phyloP scores from a whole-genome alignment of 2,888 invertebrate species.

The Bimastos eiseni region DNA sequence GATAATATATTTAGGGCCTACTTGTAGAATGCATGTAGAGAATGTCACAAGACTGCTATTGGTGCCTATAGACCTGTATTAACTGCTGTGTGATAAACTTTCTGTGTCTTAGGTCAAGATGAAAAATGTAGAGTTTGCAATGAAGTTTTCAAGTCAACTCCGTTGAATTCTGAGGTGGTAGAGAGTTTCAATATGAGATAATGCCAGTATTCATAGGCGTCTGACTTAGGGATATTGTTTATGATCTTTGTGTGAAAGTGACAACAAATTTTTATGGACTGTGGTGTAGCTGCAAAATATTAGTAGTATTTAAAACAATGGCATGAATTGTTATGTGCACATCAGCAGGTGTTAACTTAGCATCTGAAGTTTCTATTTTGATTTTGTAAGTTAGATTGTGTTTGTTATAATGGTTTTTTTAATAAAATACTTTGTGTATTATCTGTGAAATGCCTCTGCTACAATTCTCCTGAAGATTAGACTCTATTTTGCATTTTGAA shows the following conservation, averaged over 20 bases:
- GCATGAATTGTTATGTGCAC: no score
- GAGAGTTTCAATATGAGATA: neutral
- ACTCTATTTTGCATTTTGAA: neutral
- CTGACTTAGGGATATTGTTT: neutral
- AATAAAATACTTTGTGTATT: no score
- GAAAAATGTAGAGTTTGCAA: constrained; percentile 14
- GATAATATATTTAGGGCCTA: no score
- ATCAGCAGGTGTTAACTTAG: no score
- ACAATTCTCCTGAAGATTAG: neutral
- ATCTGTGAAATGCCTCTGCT: neutral
- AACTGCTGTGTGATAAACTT: neutral
- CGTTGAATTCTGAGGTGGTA: neutral
- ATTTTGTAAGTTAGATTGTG: no score
- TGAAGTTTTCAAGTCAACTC: constrained; percentile 18
- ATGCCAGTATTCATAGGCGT: neutral
- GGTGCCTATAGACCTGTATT: neutral
- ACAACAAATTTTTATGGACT: neutral
- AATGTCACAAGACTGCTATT: no score
- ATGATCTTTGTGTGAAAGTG: neutral
- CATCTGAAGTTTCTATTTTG: no score
- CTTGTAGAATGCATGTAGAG: no score
- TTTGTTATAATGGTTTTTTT: no score
- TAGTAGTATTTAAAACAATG: neutral
- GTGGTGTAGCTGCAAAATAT: neutral
- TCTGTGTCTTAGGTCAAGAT: neutral